These are phyloP conservation scores for Columba livia DNA, from an alignment of 2,113 vertebrate species.

Conservation along the genomic window DNA sequence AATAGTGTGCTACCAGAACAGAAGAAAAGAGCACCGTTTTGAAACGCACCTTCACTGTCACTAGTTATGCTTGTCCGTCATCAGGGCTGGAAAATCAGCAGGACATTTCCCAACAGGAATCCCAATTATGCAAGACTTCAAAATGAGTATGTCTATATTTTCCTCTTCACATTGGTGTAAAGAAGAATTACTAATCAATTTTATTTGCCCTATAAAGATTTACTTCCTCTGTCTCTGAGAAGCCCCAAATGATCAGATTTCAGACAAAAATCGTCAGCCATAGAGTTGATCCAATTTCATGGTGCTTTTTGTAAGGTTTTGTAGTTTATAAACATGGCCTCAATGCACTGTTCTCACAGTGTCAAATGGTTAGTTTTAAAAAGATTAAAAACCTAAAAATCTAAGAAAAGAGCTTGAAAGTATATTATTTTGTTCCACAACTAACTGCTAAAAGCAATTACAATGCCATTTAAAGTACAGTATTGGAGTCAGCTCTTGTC, in stretches of 20 bases:
- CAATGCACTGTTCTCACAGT: background rate
- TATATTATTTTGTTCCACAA: background rate
- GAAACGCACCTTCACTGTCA: background rate
- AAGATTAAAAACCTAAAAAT: background rate
- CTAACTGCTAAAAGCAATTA: background rate
- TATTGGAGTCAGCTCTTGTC: background rate
- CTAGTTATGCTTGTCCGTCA: background rate
- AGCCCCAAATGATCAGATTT: background rate
- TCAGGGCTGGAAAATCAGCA: background rate
- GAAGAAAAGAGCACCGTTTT: slow-evolving; percentile 15
- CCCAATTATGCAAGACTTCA: background rate
- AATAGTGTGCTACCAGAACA: slow-evolving; percentile 88
- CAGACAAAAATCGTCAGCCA: background rate
- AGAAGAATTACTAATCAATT: background rate
- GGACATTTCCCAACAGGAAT: background rate
- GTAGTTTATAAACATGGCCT: background rate
- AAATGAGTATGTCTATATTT: background rate
- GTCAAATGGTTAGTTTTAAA: background rate
- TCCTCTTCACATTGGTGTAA: background rate
- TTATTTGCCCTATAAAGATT: background rate
- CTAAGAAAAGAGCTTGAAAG: background rate
- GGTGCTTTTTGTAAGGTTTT: background rate
- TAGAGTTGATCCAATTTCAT: background rate
- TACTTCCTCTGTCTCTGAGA: background rate
- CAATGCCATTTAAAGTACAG: background rate